phyloP scores from a whole-genome alignment of 2,797 vertebrate genomes.

The Pipistrellus pipistrellus region DNA sequence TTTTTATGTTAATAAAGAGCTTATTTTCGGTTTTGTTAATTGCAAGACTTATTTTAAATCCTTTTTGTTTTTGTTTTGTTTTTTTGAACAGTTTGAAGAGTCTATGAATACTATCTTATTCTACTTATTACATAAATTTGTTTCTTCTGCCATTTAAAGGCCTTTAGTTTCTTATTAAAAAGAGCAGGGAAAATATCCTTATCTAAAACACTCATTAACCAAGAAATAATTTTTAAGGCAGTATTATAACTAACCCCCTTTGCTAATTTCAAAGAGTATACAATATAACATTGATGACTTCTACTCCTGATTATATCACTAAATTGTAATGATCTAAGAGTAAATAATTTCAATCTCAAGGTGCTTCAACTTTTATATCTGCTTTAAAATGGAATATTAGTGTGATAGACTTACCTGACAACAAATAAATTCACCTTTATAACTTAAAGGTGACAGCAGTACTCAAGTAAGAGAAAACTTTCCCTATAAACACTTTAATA shows the following conservation, averaged over 20 bases:
- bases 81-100: conserved; percentile 31
- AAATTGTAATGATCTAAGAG: conserved; percentile 47
- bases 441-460: conserved; percentile 59
- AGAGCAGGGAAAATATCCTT: conserved; percentile 39
- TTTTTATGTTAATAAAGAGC: conserved; percentile 14
- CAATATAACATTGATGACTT: background rate
- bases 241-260: conserved; percentile 32
- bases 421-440: conserved; percentile 65
- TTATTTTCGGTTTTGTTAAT: conserved; percentile 47
- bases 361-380: background rate
- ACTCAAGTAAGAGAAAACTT: conserved; percentile 40
- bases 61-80: background rate
- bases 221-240: conserved; percentile 20
- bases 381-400: background rate
- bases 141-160: background rate
- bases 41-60: background rate
- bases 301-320: background rate
- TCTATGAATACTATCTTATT: background rate
- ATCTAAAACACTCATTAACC: conserved; percentile 5
- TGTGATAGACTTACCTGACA: conserved; percentile 72
- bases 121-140: conserved; percentile 34
- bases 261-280: conserved; percentile 33
- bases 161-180: conserved; percentile 16
- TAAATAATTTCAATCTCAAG: conserved; percentile 45
- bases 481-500: conserved; percentile 25